Evolutionary conservation across 2,888 invertebrate species (phyloP).

Genomic region (Harpalus rufipes): DNA sequence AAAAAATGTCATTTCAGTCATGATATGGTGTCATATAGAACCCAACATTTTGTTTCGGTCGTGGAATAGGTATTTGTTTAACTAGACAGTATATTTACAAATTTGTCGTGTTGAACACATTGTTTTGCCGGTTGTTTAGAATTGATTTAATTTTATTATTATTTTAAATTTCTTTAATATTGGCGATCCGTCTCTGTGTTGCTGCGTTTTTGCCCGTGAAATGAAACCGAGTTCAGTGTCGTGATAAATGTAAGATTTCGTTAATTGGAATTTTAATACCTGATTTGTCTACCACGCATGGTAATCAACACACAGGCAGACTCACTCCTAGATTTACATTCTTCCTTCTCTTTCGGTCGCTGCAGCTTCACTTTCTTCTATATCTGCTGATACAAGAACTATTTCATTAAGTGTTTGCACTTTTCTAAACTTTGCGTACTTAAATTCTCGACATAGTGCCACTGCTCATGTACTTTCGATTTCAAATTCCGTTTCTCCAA

Average conservation of each 20-base stretch:
- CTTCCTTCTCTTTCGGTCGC: background rate
- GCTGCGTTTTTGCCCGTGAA: constrained; percentile 36
- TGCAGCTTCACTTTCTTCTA: constrained; percentile 38
- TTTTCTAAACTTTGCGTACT: constrained; percentile 46
- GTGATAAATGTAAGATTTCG: constrained; percentile 48
- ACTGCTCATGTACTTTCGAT: constrained; percentile 32
- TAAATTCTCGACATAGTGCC: constrained; percentile 36
- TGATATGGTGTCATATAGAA: no score
- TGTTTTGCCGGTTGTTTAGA: no score
- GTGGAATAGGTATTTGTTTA: no score
- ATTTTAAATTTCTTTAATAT: no score
- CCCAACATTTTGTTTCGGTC: no score
- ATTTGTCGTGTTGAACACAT: no score
- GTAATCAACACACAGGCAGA: constrained; percentile 4
- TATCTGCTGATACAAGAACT: constrained; percentile 12
- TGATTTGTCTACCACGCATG: constrained; percentile 37
- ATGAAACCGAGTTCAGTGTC: constrained; percentile 46
- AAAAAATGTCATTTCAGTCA: no score
- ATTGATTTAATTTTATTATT: no score
- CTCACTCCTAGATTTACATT: constrained; percentile 19
- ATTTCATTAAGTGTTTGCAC: constrained; percentile 32
- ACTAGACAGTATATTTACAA: no score
- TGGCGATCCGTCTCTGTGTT: constrained; percentile 19
- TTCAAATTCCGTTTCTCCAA: constrained; percentile 49
- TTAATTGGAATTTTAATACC: constrained; percentile 54